Evolutionary conservation across 2,888 invertebrate genomes (phyloP).

Genomic region (Amiota minor): DNA sequence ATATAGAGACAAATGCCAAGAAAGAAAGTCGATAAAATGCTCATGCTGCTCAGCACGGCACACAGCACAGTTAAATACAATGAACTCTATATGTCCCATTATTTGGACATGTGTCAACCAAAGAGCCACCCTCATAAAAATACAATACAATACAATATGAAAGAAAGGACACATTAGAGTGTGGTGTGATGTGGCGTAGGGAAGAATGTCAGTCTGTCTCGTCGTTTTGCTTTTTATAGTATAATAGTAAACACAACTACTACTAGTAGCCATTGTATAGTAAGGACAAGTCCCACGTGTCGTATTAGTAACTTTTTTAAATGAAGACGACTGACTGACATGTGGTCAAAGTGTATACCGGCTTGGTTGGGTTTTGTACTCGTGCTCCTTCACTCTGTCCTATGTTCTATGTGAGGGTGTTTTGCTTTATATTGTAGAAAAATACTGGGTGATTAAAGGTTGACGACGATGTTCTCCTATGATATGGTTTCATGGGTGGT

Average conservation of each 20-base stretch:
- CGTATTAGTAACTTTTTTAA: constrained; percentile 60
- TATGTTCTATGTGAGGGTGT: too few species aligned
- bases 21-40: constrained; percentile 12
- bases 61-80: constrained; percentile 11
- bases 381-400: not conserved
- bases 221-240: not conserved
- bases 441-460: too few species aligned
- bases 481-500: too few species aligned
- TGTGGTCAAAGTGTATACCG: constrained; percentile 26
- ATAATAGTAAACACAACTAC: not conserved
- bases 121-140: not conserved
- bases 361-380: not conserved
- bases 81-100: constrained; percentile 6
- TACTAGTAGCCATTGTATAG: constrained; percentile 24
- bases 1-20: not conserved
- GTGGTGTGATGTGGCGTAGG: not conserved
- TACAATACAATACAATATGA: not conserved
- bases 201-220: not conserved
- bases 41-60: not conserved
- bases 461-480: too few species aligned
- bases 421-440: too few species aligned
- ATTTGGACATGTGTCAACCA: constrained; percentile 10
- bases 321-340: constrained; percentile 38
- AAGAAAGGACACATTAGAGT: not conserved
- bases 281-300: constrained; percentile 53